Conservation (phyloP, 2,888 invertebrate species). For the Drosophila buzzatii region DNA sequence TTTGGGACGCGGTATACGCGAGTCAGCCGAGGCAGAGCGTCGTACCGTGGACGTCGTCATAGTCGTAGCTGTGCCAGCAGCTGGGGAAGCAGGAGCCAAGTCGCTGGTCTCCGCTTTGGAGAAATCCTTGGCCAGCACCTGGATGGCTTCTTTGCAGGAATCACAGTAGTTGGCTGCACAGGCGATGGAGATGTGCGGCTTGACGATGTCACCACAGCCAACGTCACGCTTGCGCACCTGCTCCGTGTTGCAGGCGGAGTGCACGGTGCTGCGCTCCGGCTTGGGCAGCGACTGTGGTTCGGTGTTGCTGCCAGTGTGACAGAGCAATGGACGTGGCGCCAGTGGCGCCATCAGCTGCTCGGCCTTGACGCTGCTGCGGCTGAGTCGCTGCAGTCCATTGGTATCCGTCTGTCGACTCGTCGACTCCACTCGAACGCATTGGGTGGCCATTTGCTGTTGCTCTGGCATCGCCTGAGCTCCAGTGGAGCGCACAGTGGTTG, state of each 20-base stretch:
- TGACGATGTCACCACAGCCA: slow-evolving; percentile 86
- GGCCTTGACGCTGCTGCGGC: slow-evolving; percentile 70
- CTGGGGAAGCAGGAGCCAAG: slow-evolving; percentile 23
- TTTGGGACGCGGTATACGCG: slow-evolving; percentile 84
- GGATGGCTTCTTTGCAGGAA: slow-evolving; percentile 87
- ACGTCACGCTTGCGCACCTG: slow-evolving; percentile 85
- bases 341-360: slow-evolving; percentile 72
- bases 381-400: slow-evolving; percentile 76
- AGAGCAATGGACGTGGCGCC: slow-evolving; percentile 40
- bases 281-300: slow-evolving; percentile 43
- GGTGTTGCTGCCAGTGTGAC: slow-evolving; percentile 75
- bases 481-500: slow-evolving; percentile 62
- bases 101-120: slow-evolving; percentile 63
- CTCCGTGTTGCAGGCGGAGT: slow-evolving; percentile 83
- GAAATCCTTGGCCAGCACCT: slow-evolving; percentile 86
- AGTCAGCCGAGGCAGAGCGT: slow-evolving; percentile 69
- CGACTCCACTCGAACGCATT: slow-evolving; percentile 67
- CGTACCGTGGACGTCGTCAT: slow-evolving; percentile 24
- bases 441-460: slow-evolving; percentile 68
- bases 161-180: slow-evolving; percentile 87
- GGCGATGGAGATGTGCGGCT: slow-evolving; percentile 86
- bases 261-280: slow-evolving; percentile 57
- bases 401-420: slow-evolving; percentile 85
- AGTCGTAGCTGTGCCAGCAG: no score
- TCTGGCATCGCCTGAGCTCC: slow-evolving; percentile 74